These are phyloP conservation scores for Vicugna pacos DNA, from an alignment of 2,113 vertebrate species.

Conservation along the genomic window DNA sequence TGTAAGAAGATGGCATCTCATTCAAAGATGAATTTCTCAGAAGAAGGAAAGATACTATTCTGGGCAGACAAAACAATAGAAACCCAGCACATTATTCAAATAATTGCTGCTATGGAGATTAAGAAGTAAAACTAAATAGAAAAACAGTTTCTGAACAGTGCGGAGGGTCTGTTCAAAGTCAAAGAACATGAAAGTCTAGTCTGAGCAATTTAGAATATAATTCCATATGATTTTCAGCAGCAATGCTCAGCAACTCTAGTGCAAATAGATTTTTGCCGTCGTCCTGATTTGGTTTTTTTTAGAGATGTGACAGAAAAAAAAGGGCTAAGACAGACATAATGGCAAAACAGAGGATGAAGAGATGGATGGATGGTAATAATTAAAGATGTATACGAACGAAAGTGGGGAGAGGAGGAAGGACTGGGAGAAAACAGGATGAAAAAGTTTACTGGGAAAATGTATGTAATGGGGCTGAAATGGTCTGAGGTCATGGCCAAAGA, in stretches of 20 bases:
- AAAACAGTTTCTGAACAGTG: background rate
- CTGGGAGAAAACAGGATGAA: background rate
- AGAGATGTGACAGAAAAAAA: background rate
- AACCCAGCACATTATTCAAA: background rate
- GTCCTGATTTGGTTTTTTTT: background rate
- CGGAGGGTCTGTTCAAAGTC: background rate
- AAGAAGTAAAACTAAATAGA: background rate
- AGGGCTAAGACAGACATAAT: background rate
- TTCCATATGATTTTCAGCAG: background rate
- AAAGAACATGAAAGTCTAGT: background rate
- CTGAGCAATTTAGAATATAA: background rate
- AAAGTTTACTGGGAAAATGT: background rate
- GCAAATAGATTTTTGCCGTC: background rate
- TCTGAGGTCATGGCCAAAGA: background rate
- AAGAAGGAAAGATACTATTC: background rate
- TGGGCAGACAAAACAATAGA: background rate
- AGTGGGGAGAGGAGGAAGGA: background rate
- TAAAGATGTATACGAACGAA: background rate
- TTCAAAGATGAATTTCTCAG: slow-evolving; percentile 24
- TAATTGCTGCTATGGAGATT: background rate
- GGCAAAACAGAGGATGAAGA: background rate
- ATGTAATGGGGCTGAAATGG: background rate
- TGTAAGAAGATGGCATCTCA: background rate
- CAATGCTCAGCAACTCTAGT: background rate
- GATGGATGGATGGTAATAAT: background rate